phyloP scores from a whole-genome alignment of 2,797 vertebrate species.

The Eremophila alpestris region DNA sequence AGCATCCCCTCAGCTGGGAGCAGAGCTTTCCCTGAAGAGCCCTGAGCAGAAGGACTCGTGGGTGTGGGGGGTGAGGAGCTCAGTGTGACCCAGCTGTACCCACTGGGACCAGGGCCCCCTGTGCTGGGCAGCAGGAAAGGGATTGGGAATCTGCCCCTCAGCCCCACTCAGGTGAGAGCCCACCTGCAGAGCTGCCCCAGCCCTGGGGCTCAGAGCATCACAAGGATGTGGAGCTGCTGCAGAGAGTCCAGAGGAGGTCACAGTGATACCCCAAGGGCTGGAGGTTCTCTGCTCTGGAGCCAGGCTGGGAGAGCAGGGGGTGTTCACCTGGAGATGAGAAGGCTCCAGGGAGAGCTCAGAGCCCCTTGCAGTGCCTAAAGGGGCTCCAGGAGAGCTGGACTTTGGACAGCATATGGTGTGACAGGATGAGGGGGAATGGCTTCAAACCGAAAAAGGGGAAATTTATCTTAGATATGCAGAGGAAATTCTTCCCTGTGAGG shows the following conservation, averaged over 20 bases:
- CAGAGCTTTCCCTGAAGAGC: not conserved
- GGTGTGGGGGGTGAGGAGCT: not conserved
- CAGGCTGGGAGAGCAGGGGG: not conserved
- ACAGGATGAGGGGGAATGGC: not conserved
- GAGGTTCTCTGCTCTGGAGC: accelerated
- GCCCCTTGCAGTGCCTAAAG: not conserved
- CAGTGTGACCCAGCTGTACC: accelerated
- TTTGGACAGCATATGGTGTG: accelerated
- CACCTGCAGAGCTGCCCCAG: not conserved
- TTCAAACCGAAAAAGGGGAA: not conserved
- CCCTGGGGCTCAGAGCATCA: not conserved
- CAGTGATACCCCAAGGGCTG: not conserved
- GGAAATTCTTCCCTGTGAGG: not conserved
- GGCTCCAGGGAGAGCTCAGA: accelerated
- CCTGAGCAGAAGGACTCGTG: not conserved
- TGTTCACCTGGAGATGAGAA: not conserved
- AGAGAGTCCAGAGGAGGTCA: no score
- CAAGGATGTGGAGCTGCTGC: not conserved
- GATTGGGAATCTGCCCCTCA: not conserved
- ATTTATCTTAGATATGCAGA: not conserved
- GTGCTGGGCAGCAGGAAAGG: not conserved
- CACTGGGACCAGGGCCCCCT: not conserved
- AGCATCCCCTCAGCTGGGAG: not conserved
- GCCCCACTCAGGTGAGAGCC: not conserved
- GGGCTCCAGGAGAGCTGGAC: not conserved